Base-by-base conservation (phyloP, 1,140 invertebrate species). In the Drosophila leontia region DNA sequence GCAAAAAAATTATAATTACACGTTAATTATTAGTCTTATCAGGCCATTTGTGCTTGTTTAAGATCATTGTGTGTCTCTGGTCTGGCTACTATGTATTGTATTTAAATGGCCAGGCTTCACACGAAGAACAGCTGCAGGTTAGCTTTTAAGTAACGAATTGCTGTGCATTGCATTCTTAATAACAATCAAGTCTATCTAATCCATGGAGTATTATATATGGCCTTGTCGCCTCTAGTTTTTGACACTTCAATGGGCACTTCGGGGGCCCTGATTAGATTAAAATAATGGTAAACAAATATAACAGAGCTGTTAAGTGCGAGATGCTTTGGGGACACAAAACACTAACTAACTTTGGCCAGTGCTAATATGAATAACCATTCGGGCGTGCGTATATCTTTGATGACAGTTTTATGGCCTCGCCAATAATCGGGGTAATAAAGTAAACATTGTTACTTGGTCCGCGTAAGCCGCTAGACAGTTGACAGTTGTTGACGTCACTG, bases 321-420 rank as follows among this genome's bases (percentile, higher is more conserved):
- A 19, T 29, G 34, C 44, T 62, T 35, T 39, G 26, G 9, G 9
- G 9, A 26, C 0, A 61, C 53, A 53, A 17, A 19, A 15, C 34
- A 4, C 2, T 1, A 53, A 15, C 3, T 19, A 13, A 19, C 50
- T 34, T 17, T 1, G n/a, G 11, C 12, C 12, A 23, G 9, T 26
- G 23, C 7, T 26, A 37, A 13, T 12, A 37, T 37, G 12, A 37
- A 13, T 37, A 3, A 1, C 4, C 12, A 13, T 69, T 34, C 17
- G 56, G 12, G 53, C 15, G 37, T 68, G 39, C 26, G 11, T 47
- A 29, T 47, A 47, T 45, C 57, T 19, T 34, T 39, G 64, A 47
- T 39, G 71, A 75, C 71, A 48, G 57, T 75, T 75, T 42, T 75
- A 75, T 55, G 58, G 48, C 35, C 48, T 75, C 70, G 11, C 35